Evolutionary conservation across 2,797 vertebrate genomes (phyloP), one percentile per base, ranked within the genome.

Genomic region (Poliocrania exsul): DNA sequence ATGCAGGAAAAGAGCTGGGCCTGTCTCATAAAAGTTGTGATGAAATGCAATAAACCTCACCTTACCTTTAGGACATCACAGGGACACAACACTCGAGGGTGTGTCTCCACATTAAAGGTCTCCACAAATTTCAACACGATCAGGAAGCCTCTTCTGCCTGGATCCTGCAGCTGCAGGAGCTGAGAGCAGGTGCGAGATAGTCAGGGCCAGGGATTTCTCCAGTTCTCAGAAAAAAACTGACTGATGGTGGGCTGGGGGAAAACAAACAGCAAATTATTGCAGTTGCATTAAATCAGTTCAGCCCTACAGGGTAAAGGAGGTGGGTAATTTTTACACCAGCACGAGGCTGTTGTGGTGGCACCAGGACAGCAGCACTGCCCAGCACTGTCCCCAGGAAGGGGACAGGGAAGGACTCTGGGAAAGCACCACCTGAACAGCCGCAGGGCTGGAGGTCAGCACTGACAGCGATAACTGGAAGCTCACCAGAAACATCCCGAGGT

Each of bases 51-150:
- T 24, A 24, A 44, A 24, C 16, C 26, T n/a, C 82, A 33, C 94
- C 98, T 85, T 79, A 99, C 98, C 98, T 98, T 98, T 73, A 99
- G 95, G 87, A 94, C 93, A 73, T 99, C 98, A 5, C 98, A 99
- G 8, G 98, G 98, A 91, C 99, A 99, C 74, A 20, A 56, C 49
- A 11, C 38, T 5, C 96, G 97, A 0, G 97, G 91, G 47, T 97
- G 97, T 5, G 5, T 54, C 83, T 97, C 97, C 56, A 99, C 93
- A 10, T 99, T 98, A 67, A 99, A 99, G 38, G 97, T 95, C 61
- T 97, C 98, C 94, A 93, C 80, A 37, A 99, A 99, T 70, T 98
- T 98, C 92, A 99, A 94, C 25, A 64, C 70, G 74, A 99, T 81
- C 58, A 96, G 95, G 97, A 98, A 98, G 37, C 98, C 98, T 98